phyloP scores from a whole-genome alignment of 2,888 invertebrate species.

The Flabesymbios commensalis region DNA sequence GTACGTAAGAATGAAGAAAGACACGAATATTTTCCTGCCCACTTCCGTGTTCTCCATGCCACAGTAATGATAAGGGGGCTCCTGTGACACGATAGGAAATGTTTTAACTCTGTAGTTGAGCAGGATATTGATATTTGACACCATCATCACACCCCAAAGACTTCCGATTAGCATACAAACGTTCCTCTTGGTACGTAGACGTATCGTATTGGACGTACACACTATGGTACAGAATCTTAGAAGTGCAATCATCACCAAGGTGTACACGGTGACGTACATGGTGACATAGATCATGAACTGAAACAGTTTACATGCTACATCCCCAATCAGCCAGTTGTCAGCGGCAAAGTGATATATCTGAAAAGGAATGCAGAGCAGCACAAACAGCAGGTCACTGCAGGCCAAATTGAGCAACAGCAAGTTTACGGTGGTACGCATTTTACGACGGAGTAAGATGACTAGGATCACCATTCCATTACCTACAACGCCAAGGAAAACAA shows the following conservation, averaged over 20 bases:
- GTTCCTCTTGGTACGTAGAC: conserved; percentile 12
- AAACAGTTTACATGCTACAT: conserved; percentile 25
- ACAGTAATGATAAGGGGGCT: conserved; percentile 1
- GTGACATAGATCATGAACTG: conserved; percentile 30
- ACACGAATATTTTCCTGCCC: background rate
- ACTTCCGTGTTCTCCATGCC: background rate
- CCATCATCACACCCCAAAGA: background rate
- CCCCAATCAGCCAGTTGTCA: conserved; percentile 30
- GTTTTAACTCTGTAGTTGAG: background rate
- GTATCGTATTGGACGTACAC: conserved; percentile 2
- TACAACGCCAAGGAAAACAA: conserved; percentile 18
- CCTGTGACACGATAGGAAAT: background rate
- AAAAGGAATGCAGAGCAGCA: conserved; percentile 30
- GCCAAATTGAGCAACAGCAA: conserved; percentile 31
- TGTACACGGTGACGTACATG: conserved; percentile 33
- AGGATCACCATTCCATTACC: conserved; percentile 25
- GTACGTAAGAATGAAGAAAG: conserved; percentile 9
- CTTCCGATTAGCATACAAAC: conserved; percentile 3
- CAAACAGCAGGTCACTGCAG: conserved; percentile 27
- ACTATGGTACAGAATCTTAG: conserved; percentile 27
- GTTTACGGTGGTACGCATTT: conserved; percentile 25
- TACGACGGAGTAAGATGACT: conserved; percentile 20
- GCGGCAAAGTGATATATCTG: conserved; percentile 31
- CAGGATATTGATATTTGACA: background rate
- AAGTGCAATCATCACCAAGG: conserved; percentile 24